Evolutionary conservation across 53 echinoderm and acorn worm species (phyloP).

Genomic region (Actinopyga echinites): DNA sequence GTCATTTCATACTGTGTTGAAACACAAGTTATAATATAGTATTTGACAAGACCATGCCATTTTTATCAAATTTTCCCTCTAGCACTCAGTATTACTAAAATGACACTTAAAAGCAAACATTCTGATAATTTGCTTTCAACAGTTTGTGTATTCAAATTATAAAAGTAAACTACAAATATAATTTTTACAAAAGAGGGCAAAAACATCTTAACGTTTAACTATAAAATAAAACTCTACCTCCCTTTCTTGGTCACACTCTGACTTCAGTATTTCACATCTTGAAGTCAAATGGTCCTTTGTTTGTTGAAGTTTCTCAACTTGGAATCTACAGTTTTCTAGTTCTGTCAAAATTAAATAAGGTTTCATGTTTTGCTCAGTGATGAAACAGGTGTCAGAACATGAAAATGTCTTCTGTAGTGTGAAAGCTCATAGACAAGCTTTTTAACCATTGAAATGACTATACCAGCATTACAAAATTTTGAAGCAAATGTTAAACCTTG

Average conservation of each 20-base stretch:
- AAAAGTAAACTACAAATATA: background rate
- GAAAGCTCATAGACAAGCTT: too few species aligned
- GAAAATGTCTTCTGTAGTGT: too few species aligned
- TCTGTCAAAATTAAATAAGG: background rate
- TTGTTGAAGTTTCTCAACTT: background rate
- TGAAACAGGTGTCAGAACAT: background rate
- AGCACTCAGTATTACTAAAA: background rate
- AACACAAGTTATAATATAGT: too few species aligned
- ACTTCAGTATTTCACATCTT: constrained; percentile 27
- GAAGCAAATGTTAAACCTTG: too few species aligned
- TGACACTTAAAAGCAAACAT: background rate
- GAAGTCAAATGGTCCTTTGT: background rate
- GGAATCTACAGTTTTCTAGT: constrained; percentile 5
- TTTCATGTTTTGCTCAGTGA: background rate
- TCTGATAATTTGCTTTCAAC: background rate
- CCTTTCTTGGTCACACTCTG: constrained; percentile 35
- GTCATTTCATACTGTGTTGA: too few species aligned
- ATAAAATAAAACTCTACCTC: background rate
- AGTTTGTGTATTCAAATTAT: background rate
- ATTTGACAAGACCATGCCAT: too few species aligned
- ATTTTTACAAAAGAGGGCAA: background rate
- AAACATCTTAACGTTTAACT: background rate
- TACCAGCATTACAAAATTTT: too few species aligned
- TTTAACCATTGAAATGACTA: too few species aligned
- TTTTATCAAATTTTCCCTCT: too few species aligned